Base-by-base conservation (phyloP, 2,113 vertebrate species). In the Eleginops maclovinus region DNA sequence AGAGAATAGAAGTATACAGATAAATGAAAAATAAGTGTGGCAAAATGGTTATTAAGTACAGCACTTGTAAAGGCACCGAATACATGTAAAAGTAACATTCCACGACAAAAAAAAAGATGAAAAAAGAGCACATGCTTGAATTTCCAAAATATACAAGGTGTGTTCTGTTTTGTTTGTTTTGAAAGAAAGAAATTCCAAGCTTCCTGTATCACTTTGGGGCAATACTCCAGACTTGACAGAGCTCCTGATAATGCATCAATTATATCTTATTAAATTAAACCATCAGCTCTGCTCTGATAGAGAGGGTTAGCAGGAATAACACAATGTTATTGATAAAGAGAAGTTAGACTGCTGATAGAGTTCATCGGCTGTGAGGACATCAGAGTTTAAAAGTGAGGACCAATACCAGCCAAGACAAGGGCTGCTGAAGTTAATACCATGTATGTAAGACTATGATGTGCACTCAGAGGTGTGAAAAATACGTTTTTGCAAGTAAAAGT, bases 81-180 rank as follows among this genome's bases (percentile, higher is more conserved):
- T 4, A 21, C n/a, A 51, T 51, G 9, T 10, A 49, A 7, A 9
- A 51, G 50, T 51, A 21, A 21, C n/a, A 51, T 51, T 51, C 10
- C 50, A 53, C 49, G 8, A 19, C 6, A 17, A 8, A 15, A 44
- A 9, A 50, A 31, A n/a, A n/a, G n/a, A 14, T 36, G 12, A 4
- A 21, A 13, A 9, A n/a, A 40, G 13, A 40, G 3, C 24, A 58
- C 12, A 11, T 21, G 24, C 17, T 2, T 26, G 24, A 19, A 4
- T 49, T 49, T 12, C 6, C 7, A 16, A 16, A 44, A 44, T 28
- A 12, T 69, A 68, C 7, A 9, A 66, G 5, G 24, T 2, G 10
- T 54, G 10, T 1, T 3, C 56, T 8, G 22, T 54, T 81, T 78
- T 87, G 81, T 85, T 87, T 28, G 81, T 85, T 87, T 28, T 71